Base-by-base conservation (phyloP, 2,113 vertebrate species). In the Suricata suricatta region DNA sequence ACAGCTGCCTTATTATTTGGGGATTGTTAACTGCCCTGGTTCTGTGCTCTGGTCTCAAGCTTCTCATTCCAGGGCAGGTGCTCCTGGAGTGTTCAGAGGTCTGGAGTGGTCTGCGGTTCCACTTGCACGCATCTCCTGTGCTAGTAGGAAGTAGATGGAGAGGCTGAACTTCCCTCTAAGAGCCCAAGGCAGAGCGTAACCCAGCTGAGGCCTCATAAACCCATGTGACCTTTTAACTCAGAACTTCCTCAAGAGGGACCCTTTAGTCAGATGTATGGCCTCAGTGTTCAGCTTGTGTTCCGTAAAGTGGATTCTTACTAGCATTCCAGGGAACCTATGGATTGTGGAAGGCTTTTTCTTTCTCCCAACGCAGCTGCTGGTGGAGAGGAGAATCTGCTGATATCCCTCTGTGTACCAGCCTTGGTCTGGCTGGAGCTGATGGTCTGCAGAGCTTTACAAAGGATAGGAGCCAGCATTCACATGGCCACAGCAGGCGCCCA, bases 401-500 rank as follows among this genome's bases (percentile, higher is more conserved):
- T 29, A 12, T 60, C 69, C 54, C 54, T 76, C 16, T 0, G 0
- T 57, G 2, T 72, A 10, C 15, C 31, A 69, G 35, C 41, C 16
- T 66, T 41, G 68, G 29, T 47, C 38, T 68, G 64, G 71, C 29
- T 4, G 19, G 12, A 21, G 33, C 16, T 14, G 27, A 0, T 5
- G 2, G 27, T 4, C 31, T 82, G 68, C 38, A 5, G 27, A 44
- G 11, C 77, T 64, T 63, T 77, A 14, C 29, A 17, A 31, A 77
- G 76, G 38, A 52, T 35, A 38, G 44, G 12, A 47, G n/a, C 54
- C 72, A 21, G 71, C 50, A 3, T 54, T 17, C 21, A 89, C 69
- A 7, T 41, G 23, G 41, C 7, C 8, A 33, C 9, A 2, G 29
- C 29, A 29, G 35, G 21, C 7, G 0, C 31, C 14, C 8, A 10